phyloP scores from a whole-genome alignment of 2,797 vertebrate species.

The Tolypeutes matacus region DNA sequence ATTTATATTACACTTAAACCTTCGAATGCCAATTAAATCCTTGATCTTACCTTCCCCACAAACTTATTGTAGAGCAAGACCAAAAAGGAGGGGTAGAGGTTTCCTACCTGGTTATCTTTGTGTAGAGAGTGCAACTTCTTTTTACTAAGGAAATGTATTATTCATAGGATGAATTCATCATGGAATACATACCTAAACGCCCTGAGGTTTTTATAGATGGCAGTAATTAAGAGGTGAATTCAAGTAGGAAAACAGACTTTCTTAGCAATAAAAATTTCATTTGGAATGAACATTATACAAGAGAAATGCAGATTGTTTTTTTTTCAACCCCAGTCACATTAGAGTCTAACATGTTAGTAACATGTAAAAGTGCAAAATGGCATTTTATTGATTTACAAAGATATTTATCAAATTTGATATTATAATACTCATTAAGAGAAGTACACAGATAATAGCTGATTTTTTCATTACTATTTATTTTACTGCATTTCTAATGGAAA shows the following conservation, averaged over 20 bases:
- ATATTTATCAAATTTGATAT: conserved; percentile 42
- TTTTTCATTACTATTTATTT: conserved; percentile 59
- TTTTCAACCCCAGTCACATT: not conserved
- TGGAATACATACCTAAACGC: not conserved
- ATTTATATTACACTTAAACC: not conserved
- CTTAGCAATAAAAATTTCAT: conserved; percentile 56
- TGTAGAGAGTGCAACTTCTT: conserved; percentile 40
- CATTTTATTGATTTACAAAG: conserved; percentile 68
- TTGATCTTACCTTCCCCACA: conserved; percentile 1
- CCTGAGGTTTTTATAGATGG: conserved; percentile 58
- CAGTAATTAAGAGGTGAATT: conserved; percentile 68
- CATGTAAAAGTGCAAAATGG: conserved; percentile 64
- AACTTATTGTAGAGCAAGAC: not conserved
- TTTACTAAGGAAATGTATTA: not conserved
- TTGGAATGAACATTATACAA: conserved; percentile 24
- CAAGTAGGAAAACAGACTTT: conserved; percentile 55
- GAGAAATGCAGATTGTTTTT: conserved; percentile 45
- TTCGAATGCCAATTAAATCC: conserved; percentile 27
- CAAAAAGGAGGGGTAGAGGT: not conserved
- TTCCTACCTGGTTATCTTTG: not conserved
- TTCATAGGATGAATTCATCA: conserved; percentile 33
- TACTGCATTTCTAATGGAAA: conserved; percentile 76
- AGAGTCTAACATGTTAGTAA: not conserved
- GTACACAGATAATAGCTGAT: conserved; percentile 22
- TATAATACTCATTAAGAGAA: conserved; percentile 72